phyloP scores from a whole-genome alignment of 2,113 vertebrate species.

The Psittacara wagleri region DNA sequence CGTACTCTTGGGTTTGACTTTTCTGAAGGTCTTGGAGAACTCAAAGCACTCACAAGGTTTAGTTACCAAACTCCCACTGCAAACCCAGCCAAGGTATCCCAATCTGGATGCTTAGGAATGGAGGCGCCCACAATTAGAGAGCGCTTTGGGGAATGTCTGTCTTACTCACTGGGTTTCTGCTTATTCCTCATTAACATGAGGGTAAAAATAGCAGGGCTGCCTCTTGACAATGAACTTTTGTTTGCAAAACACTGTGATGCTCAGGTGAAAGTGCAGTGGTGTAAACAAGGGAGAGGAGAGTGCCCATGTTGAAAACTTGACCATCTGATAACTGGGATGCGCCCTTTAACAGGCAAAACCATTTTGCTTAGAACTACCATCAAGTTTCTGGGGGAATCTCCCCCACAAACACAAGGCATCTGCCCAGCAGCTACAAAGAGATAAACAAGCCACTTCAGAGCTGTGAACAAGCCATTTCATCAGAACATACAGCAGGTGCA shows the following conservation, averaged over 20 bases:
- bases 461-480: not conserved
- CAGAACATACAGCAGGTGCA: not conserved
- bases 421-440: not conserved
- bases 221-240: not conserved
- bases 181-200: not conserved
- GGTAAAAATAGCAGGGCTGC: not conserved
- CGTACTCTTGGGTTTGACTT: not conserved
- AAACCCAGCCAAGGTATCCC: not conserved
- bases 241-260: not conserved
- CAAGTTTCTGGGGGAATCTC: not conserved
- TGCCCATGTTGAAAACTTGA: not conserved
- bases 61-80: not conserved
- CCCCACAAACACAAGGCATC: not conserved
- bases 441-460: slow-evolving; percentile 34
- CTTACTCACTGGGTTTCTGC: not conserved
- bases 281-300: not conserved
- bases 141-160: not conserved
- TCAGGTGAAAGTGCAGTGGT: not conserved
- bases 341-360: not conserved
- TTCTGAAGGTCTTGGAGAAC: not conserved
- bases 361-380: not conserved
- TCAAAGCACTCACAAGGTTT: not conserved
- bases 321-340: not conserved
- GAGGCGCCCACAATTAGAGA: not conserved
- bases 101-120: accelerated